These are phyloP conservation scores for Eulemur rufifrons DNA, from an alignment of 2,113 vertebrate genomes.

Conservation along the genomic window DNA sequence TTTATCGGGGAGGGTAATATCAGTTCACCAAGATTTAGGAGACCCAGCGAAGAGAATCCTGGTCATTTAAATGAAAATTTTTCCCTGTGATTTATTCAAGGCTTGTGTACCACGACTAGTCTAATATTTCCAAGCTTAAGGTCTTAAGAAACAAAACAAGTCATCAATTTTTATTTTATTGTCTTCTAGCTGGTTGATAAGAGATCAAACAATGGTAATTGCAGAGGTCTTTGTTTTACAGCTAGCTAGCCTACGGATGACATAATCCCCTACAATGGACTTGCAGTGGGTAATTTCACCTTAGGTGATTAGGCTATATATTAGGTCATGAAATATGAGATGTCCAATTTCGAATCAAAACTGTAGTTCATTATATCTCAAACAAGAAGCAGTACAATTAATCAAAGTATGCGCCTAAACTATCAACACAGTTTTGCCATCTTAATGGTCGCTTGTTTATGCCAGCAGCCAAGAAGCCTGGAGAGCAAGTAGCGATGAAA, in stretches of 20 bases:
- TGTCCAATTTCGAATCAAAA: too few species aligned
- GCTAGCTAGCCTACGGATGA: background rate
- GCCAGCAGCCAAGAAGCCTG: too few species aligned
- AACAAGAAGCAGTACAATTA: too few species aligned
- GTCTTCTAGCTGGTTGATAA: background rate
- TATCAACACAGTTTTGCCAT: too few species aligned
- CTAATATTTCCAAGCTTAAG: background rate
- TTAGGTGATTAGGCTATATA: too few species aligned
- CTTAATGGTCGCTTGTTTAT: too few species aligned
- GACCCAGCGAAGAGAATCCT: background rate
- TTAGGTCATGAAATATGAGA: too few species aligned
- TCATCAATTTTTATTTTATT: slow-evolving; percentile 3
- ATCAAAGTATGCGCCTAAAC: too few species aligned
- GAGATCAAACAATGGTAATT: slow-evolving; percentile 32
- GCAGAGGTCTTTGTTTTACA: slow-evolving; percentile 22
- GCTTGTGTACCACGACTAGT: background rate
- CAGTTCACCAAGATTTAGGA: background rate
- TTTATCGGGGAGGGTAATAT: background rate
- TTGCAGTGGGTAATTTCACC: accelerated
- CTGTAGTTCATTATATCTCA: too few species aligned
- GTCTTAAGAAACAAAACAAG: slow-evolving; percentile 42
- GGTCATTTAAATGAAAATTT: slow-evolving; percentile 43
- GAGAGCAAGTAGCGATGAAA: too few species aligned
- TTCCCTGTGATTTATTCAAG: background rate
- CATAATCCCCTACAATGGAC: background rate